A percentile compares a stretch with the other conserved stretches of the same genome.
phyloP scores from a whole-genome alignment of 2,797 vertebrate genomes.

The Pantherophis vulpinus region DNA sequence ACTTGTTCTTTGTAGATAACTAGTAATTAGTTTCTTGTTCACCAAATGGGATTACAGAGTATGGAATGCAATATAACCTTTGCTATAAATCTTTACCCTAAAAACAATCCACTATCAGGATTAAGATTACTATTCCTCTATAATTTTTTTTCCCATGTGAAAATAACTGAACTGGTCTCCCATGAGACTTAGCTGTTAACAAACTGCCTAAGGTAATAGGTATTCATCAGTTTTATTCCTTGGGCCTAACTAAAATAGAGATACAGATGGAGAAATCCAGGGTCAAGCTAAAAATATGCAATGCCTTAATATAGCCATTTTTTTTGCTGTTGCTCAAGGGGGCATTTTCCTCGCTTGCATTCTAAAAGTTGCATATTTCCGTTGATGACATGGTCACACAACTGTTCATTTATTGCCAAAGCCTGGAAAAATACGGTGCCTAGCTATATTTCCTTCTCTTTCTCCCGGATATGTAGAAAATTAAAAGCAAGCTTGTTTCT shows the following conservation, averaged over 20 bases:
- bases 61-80: constrained; percentile 23
- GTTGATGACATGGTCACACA: background rate
- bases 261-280: constrained; percentile 13
- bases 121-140: background rate
- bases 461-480: background rate
- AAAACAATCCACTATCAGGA: background rate
- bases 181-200: background rate
- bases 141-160: background rate
- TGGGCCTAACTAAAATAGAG: background rate
- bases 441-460: background rate
- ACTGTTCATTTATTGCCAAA: constrained; percentile 27
- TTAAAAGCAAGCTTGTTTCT: constrained; percentile 5
- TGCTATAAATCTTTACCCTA: background rate
- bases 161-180: constrained; percentile 1
- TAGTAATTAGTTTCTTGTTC: constrained; percentile 22
- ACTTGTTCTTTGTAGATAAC: background rate
- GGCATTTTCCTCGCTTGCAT: constrained; percentile 5
- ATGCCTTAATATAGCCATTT: constrained; percentile 43
- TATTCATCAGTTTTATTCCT: background rate
- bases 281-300: constrained; percentile 31
- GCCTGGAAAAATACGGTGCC: background rate
- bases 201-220: constrained; percentile 6
- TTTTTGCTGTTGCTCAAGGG: constrained; percentile 20
- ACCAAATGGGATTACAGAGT: constrained; percentile 23
- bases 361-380: constrained; percentile 4